Evolutionary conservation across 1,140 invertebrate species (phyloP).

Genomic region (Himalopsyche phryganea): DNA sequence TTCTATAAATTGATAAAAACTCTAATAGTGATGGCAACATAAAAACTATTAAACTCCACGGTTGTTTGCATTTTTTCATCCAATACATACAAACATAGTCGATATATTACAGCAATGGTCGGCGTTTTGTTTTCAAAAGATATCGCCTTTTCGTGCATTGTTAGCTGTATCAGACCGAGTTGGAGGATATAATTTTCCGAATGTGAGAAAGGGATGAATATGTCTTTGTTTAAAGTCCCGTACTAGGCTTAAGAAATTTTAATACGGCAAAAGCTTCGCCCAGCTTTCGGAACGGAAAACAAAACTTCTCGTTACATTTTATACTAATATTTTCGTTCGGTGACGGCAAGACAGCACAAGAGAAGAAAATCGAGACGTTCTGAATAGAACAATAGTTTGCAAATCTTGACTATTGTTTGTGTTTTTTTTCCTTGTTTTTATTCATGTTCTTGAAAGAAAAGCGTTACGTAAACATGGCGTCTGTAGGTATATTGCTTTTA

Average conservation of each 20-base stretch:
- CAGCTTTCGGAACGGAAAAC: background rate
- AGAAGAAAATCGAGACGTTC: too few relatives aligned
- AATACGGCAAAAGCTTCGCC: background rate
- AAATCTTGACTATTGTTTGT: too few relatives aligned
- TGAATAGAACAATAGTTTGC: too few relatives aligned
- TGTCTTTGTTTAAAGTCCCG: background rate
- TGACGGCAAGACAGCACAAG: too few relatives aligned
- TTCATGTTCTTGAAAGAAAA: too few relatives aligned
- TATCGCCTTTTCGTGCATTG: conserved; percentile 2
- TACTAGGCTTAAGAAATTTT: conserved; percentile 1
- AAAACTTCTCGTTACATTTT: background rate
- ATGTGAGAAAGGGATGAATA: background rate
- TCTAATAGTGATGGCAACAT: too few relatives aligned
- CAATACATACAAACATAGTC: background rate
- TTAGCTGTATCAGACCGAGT: background rate
- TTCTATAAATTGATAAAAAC: too few relatives aligned
- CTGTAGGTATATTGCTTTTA: too few relatives aligned
- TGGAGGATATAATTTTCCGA: background rate
- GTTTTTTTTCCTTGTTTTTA: too few relatives aligned
- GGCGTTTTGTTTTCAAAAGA: background rate
- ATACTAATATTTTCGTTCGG: background rate
- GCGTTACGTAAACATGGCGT: too few relatives aligned
- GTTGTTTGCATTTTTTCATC: background rate
- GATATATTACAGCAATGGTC: background rate
- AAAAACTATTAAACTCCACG: background rate